These are phyloP conservation scores for Lamellibrachia satsuma DNA, from an alignment of 2,888 invertebrate genomes.

Conservation along the genomic window DNA sequence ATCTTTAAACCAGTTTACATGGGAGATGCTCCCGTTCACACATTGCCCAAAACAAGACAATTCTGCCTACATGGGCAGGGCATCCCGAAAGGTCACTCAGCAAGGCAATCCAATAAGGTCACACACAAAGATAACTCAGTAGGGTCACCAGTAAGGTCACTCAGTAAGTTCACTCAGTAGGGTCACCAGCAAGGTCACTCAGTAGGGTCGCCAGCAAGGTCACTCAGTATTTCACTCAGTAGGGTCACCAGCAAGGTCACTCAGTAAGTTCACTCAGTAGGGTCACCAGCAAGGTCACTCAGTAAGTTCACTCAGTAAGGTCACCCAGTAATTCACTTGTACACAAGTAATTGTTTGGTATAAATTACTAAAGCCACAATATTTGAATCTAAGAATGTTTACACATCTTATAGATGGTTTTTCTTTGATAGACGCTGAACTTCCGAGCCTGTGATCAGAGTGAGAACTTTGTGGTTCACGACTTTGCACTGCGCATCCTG, in stretches of 20 bases:
- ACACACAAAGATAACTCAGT: not conserved
- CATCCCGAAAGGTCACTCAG: not conserved
- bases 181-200: no score
- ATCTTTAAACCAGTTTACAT: no score
- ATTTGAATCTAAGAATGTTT: not conserved
- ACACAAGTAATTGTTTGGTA: not conserved
- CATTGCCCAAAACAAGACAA: no score
- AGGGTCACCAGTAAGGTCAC: not conserved
- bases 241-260: not conserved
- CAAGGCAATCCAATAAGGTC: not conserved
- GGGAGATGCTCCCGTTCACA: no score
- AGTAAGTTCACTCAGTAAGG: not conserved
- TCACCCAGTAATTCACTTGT: not conserved
- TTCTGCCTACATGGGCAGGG: not conserved
- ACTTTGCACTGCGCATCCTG: slow-evolving; percentile 54
- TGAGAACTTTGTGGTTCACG: slow-evolving; percentile 51
- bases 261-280: not conserved
- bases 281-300: not conserved
- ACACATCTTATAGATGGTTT: slow-evolving; percentile 14
- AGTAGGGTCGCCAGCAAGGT: not conserved
- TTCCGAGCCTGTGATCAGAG: slow-evolving; percentile 53
- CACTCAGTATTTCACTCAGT: not conserved
- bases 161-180: not conserved
- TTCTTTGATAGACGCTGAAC: slow-evolving; percentile 41
- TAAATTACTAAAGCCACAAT: not conserved